These are phyloP conservation scores for Chrysolina oricalcia DNA, from an alignment of 2,888 invertebrate species.

Conservation along the genomic window DNA sequence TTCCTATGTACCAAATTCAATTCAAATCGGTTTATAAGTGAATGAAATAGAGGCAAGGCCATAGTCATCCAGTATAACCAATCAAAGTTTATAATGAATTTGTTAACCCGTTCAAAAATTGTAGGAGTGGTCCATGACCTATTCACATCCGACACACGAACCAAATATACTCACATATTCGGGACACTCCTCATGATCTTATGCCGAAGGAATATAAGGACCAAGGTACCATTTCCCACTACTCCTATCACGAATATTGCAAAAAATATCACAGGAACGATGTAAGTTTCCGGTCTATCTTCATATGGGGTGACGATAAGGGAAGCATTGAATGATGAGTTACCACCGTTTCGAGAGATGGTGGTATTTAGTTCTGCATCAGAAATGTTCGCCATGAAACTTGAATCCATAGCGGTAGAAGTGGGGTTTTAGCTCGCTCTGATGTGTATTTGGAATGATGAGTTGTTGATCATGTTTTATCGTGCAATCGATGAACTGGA, in stretches of 20 bases:
- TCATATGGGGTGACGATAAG: constrained; percentile 74
- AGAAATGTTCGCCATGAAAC: not conserved
- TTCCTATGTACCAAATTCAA: too few species aligned
- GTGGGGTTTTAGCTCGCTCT: not conserved
- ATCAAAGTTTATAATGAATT: too few species aligned
- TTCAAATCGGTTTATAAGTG: too few species aligned
- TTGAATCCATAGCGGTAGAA: not conserved
- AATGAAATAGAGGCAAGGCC: too few species aligned
- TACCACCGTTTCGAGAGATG: too few species aligned
- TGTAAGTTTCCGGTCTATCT: constrained; percentile 83
- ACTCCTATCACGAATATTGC: constrained; percentile 88
- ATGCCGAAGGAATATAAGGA: constrained; percentile 85
- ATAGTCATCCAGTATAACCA: too few species aligned
- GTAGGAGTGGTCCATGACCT: too few species aligned
- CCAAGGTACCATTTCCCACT: constrained; percentile 87
- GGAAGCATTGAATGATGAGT: not conserved
- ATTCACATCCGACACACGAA: too few species aligned
- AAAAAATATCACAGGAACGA: constrained; percentile 86
- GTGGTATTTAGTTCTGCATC: too few species aligned
- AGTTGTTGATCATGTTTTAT: not conserved
- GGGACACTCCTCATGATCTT: constrained; percentile 90
- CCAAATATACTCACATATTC: constrained; percentile 79
- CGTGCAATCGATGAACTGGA: not conserved
- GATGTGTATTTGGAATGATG: not conserved
- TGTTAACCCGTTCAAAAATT: too few species aligned